Conservation (phyloP, 2,113 vertebrate genomes). For the Elgaria multicarinata region DNA sequence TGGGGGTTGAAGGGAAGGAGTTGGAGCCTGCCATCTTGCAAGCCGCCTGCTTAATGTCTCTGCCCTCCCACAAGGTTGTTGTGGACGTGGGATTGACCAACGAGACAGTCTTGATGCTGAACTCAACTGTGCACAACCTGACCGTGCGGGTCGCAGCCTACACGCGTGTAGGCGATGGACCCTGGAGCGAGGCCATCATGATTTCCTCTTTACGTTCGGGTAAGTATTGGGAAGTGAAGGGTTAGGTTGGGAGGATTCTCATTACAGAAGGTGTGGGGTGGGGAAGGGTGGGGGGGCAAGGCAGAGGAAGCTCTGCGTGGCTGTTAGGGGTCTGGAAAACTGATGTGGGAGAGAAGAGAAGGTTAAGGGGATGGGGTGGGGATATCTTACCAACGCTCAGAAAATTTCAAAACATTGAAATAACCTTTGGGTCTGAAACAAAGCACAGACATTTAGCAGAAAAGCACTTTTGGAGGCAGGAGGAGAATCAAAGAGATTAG, state of each 20-base stretch:
- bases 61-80: constrained; percentile 70
- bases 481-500: background rate
- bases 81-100: constrained; percentile 79
- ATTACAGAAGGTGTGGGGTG: background rate
- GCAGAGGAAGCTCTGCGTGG: background rate
- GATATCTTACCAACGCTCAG: background rate
- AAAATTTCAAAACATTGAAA: background rate
- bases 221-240: constrained; percentile 46
- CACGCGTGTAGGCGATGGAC: constrained; percentile 85
- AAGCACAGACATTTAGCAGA: background rate
- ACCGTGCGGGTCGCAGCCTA: constrained; percentile 85
- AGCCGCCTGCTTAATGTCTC: background rate
- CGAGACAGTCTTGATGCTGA: constrained; percentile 80
- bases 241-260: background rate
- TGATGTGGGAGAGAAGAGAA: background rate
- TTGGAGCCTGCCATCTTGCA: no score
- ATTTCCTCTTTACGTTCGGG: constrained; percentile 72
- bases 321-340: background rate
- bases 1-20: no score
- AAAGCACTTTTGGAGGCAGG: background rate
- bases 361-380: background rate
- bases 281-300: no score
- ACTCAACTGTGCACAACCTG: constrained; percentile 79
- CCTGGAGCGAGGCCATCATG: constrained; percentile 83
- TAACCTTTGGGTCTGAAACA: background rate